These are phyloP conservation scores for Eurosta solidaginis DNA, from an alignment of 1,140 invertebrate species.

Conservation along the genomic window DNA sequence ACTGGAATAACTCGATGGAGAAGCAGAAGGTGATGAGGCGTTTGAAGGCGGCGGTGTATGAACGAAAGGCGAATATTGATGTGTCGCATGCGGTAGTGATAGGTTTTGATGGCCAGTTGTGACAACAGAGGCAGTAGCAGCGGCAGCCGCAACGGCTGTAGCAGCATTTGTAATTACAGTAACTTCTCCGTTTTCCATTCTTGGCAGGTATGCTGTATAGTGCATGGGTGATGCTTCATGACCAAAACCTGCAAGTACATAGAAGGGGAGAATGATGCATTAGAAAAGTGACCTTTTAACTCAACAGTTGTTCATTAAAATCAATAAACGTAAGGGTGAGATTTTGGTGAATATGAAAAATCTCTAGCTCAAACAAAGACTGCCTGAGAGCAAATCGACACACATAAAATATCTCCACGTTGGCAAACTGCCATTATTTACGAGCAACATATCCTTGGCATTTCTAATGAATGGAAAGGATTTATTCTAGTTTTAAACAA, in stretches of 20 bases:
- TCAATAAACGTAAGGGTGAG: too few relatives aligned
- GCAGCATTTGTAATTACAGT: constrained; percentile 59
- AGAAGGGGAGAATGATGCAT: neutral
- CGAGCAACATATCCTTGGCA: too few relatives aligned
- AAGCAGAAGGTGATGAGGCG: constrained; percentile 53
- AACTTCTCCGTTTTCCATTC: constrained; percentile 61
- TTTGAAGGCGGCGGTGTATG: constrained; percentile 57
- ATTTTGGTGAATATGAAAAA: too few relatives aligned
- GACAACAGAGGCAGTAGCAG: constrained; percentile 29
- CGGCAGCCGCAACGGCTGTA: constrained; percentile 33
- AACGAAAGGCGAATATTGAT: constrained; percentile 47
- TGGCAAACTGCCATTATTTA: too few relatives aligned
- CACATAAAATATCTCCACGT: too few relatives aligned
- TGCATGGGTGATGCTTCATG: constrained; percentile 68
- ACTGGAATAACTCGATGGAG: constrained; percentile 43
- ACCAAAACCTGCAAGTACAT: constrained; percentile 62
- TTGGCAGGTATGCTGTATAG: constrained; percentile 67
- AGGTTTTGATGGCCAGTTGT: constrained; percentile 22
- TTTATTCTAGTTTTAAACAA: too few relatives aligned
- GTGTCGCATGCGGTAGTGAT: neutral
- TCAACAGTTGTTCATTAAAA: too few relatives aligned
- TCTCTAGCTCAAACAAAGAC: too few relatives aligned
- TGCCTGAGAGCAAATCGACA: too few relatives aligned
- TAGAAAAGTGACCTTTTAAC: neutral
- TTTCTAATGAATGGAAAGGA: too few relatives aligned